phyloP scores from a whole-genome alignment of 1,140 invertebrate genomes.

The Eriocheir sinensis region DNA sequence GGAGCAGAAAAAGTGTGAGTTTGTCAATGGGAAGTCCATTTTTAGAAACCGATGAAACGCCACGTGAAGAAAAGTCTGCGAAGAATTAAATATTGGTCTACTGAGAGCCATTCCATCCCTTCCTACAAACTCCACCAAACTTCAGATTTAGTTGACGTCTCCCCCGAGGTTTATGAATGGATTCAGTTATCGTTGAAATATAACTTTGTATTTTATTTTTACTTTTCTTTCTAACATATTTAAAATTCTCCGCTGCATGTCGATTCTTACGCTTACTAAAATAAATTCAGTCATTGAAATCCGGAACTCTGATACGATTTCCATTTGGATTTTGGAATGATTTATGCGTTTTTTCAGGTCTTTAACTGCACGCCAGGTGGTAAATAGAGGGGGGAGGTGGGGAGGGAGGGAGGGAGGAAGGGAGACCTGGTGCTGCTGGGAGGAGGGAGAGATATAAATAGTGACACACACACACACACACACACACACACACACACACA shows the following conservation, averaged over 20 bases:
- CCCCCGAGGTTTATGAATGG: background rate
- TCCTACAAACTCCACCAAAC: background rate
- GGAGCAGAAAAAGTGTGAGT: too few species aligned
- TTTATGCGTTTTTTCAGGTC: background rate
- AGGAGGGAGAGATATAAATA: background rate
- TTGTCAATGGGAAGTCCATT: background rate
- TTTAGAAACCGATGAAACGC: background rate
- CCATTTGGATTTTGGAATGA: background rate
- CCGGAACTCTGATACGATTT: background rate
- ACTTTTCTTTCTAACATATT: too few species aligned
- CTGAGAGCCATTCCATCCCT: too few species aligned
- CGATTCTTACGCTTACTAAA: background rate
- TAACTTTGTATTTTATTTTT: background rate
- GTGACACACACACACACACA: background rate
- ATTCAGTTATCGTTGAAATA: background rate
- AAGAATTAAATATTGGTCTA: background rate
- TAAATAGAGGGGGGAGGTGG: background rate
- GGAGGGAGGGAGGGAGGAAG: too few species aligned
- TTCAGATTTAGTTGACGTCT: background rate
- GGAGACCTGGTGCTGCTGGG: background rate
- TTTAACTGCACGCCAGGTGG: background rate
- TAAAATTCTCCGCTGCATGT: background rate
- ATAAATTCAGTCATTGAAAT: background rate
- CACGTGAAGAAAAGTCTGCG: too few species aligned
- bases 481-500: background rate